Base-by-base conservation (phyloP, 2,113 vertebrate genomes). In the Neofelis nebulosa region DNA sequence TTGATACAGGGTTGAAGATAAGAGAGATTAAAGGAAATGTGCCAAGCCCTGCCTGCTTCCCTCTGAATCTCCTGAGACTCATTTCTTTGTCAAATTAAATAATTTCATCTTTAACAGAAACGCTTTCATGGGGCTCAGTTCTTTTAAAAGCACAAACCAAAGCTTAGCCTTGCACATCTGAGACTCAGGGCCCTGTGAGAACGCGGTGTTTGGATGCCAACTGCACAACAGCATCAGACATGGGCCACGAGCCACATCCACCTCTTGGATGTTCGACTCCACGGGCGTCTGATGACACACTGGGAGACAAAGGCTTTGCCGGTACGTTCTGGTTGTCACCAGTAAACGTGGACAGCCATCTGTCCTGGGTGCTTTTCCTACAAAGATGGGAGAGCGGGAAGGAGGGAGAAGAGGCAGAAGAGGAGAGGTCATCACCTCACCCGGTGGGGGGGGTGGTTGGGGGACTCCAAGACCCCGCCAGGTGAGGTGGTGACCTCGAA, bases 211-310 rank as follows among this genome's bases (percentile, higher is more conserved):
- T n/a, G 25, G 7, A 11, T 55, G 89, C 5, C 23, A 50, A 18
- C 4, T 2, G 7, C 5, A 4, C 11, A n/a, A n/a, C 2, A 33
- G 16, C 55, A 9, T 55, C 13, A 5, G 25, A 4, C 50, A 1
- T 2, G 18, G 50, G 41, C 38, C 4, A 0, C 10, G 0, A 21
- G 13, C 23, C 13, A 16, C 29, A 0, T 0, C 25, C 23, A 45
- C 0, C 11, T 31, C 48, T 9, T 6, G 33, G 25, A 18, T 12
- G 45, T 38, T 2, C 3, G 80, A 57, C 21, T 23, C 78, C 27
- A 14, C 0, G 2, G 80, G 61, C n/a, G 25, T 68, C 33, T 6
- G 45, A 16, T 21, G 10, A 82, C 50, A 10, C 29, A 33, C 2
- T 14, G 1, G 6, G 33, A 3, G 65, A 81, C 25, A 50, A 11